A percentile compares a stretch with the other conserved stretches of the same genome.
Evolutionary conservation across 2,888 invertebrate genomes (phyloP).

Genomic region (Lasioglossum lativentre): DNA sequence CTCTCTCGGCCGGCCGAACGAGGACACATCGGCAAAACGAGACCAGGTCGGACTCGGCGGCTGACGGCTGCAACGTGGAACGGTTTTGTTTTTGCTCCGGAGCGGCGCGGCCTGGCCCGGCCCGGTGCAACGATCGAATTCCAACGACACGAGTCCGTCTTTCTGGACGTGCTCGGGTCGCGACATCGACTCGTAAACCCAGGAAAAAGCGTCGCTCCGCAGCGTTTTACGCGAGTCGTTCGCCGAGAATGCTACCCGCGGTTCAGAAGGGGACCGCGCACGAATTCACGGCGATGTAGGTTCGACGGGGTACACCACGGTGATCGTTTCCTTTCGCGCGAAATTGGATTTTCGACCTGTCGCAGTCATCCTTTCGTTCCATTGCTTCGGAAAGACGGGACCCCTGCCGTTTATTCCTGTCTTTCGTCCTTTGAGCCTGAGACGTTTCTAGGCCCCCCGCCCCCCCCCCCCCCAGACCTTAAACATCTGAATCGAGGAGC

Average conservation of each 20-base stretch:
- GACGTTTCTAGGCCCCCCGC: not conserved
- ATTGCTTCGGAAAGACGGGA: constrained; percentile 19
- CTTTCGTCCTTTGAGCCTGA: constrained; percentile 1
- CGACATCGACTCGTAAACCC: constrained; percentile 29
- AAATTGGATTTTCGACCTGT: constrained; percentile 69
- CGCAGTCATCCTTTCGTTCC: constrained; percentile 53
- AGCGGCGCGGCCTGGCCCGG: too few relatives aligned
- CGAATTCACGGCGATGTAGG: constrained; percentile 60
- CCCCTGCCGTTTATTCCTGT: not conserved
- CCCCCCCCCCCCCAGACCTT: too few relatives aligned
- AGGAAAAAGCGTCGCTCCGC: not conserved
- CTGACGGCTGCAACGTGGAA: not conserved
- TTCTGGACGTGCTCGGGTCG: constrained; percentile 11
- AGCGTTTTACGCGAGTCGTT: constrained; percentile 26
- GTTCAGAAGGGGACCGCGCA: constrained; percentile 2
- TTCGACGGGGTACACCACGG: constrained; percentile 43
- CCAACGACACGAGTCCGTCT: constrained; percentile 25
- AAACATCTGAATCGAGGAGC: constrained; percentile 1
- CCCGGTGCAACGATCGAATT: constrained; percentile 40
- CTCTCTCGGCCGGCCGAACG: not conserved
- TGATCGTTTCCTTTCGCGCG: constrained; percentile 62
- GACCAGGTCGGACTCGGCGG: not conserved
- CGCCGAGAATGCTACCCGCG: not conserved
- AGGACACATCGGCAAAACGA: not conserved
- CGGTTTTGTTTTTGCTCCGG: not conserved